These are phyloP conservation scores for Ciconia nigra DNA, from an alignment of 2,797 vertebrate species.

Conservation along the genomic window DNA sequence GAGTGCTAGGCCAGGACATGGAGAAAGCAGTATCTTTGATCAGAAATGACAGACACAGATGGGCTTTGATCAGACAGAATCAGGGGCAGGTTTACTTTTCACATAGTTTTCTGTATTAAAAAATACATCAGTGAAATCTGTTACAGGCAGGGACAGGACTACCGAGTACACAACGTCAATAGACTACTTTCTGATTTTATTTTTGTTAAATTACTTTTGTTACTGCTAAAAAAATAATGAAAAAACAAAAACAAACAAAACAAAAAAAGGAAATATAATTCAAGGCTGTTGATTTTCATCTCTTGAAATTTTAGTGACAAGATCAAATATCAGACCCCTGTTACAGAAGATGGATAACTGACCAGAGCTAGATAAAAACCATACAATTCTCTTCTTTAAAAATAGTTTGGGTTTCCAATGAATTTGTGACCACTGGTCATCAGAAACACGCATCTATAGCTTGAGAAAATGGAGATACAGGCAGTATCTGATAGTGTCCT, in stretches of 20 bases:
- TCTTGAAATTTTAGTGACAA: slow-evolving; percentile 59
- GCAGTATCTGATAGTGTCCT: slow-evolving; percentile 4
- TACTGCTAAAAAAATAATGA: slow-evolving; percentile 72
- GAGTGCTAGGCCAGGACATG: background rate
- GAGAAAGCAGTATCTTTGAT: slow-evolving; percentile 37
- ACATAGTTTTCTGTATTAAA: slow-evolving; percentile 77
- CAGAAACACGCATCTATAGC: slow-evolving; percentile 5
- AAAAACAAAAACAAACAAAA: slow-evolving; percentile 9
- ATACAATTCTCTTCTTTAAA: slow-evolving; percentile 46
- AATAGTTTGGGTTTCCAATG: slow-evolving; percentile 35
- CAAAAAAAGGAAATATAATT: slow-evolving; percentile 38
- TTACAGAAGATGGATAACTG: slow-evolving; percentile 64
- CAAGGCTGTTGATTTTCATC: slow-evolving; percentile 64
- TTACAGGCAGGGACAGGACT: slow-evolving; percentile 79
- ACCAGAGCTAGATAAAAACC: slow-evolving; percentile 57
- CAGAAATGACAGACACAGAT: slow-evolving; percentile 71
- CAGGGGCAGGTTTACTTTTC: slow-evolving; percentile 72
- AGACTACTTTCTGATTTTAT: slow-evolving; percentile 76
- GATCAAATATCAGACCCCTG: slow-evolving; percentile 53
- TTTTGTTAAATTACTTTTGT: slow-evolving; percentile 74
- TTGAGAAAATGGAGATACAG: slow-evolving; percentile 3
- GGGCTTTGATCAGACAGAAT: slow-evolving; percentile 70
- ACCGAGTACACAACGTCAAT: slow-evolving; percentile 75
- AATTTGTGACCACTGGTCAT: background rate
- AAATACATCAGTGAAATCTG: slow-evolving; percentile 76